Base-by-base conservation (phyloP, 2,113 vertebrate genomes). In the Pollimyrus isidori region DNA sequence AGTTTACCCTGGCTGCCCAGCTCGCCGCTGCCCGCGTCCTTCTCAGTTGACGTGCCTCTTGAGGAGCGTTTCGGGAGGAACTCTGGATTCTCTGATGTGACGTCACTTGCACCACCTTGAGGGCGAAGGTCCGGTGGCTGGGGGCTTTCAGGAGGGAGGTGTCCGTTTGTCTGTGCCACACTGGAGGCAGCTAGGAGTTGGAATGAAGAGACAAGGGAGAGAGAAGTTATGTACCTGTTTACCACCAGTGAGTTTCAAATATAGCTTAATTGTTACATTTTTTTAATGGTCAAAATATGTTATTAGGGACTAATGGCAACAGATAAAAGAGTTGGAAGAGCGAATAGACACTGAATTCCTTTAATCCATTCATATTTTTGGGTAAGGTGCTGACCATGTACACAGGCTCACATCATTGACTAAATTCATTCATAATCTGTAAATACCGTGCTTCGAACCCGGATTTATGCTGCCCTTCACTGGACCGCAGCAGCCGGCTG, bases 31-130 rank as follows among this genome's bases (percentile, higher is more conserved):
- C 91, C 91, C 48, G 92, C 94, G 85, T 95, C 95, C 89, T 93
- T 94, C 50, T 94, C 91, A 6, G 94, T 92, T 0, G 94, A 95
- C 1, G 94, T 95, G 86, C 95, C 95, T 93, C 93, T 94, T 19
- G 94, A 96, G 2, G 89, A 90, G 92, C 42, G 94, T 88, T 85
- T 92, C 86, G 84, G 92, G 69, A 35, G 91, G 89, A 58, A 90
- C 90, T 94, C 92, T 30, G 89, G 26, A 86, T 56, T 91, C 42
- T 89, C 83, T 62, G 35, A 90, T 21, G 92, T 53, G 69, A 90
- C n/a, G 83, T 92, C 93, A 88, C 90, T 11, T 1, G 50, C 80
- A 17, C 76, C 42, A 21, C 91, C 91, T 15, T 62, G 19, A 1
- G 92, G 92, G n/a, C 94, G 91, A 30, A 93, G 65, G 76, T 94